Evolutionary conservation across 2,113 vertebrate genomes (phyloP).

Genomic region (Malurus alboscapulatus): DNA sequence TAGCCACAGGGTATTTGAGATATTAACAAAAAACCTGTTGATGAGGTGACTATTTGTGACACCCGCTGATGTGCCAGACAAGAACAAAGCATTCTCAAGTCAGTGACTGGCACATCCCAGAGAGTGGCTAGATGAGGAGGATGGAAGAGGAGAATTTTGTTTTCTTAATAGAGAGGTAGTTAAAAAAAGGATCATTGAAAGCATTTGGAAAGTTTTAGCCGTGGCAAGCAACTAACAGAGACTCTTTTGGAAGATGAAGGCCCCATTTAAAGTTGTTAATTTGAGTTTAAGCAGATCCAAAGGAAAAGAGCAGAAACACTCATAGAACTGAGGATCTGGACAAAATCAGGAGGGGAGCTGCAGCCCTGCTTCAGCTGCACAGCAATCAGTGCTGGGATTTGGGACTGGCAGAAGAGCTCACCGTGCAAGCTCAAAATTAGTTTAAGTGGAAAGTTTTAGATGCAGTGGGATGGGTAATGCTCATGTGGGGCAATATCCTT

Average conservation of each 20-base stretch:
- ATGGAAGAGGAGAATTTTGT: neutral
- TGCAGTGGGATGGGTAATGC: neutral
- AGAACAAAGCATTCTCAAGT: neutral
- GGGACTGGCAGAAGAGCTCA: neutral
- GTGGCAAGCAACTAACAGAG: neutral
- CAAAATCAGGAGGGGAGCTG: neutral
- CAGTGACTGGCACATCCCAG: neutral
- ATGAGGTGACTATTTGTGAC: neutral
- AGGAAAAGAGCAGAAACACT: neutral
- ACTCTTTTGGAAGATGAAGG: neutral
- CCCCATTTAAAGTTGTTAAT: neutral
- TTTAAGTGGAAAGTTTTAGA: neutral
- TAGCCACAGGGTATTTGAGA: neutral
- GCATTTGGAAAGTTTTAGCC: neutral
- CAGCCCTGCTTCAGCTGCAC: neutral
- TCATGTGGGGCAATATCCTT: neutral
- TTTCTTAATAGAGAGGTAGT: neutral
- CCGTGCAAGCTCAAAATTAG: fast-evolving
- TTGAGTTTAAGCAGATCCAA: conserved; percentile 4
- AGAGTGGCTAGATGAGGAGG: neutral
- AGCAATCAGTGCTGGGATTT: neutral
- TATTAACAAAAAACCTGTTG: neutral
- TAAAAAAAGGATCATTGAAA: neutral
- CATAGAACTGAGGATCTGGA: neutral
- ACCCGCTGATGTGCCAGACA: neutral